Evolutionary conservation across 2,888 invertebrate genomes (phyloP).

Genomic region (Corbicula japonica): DNA sequence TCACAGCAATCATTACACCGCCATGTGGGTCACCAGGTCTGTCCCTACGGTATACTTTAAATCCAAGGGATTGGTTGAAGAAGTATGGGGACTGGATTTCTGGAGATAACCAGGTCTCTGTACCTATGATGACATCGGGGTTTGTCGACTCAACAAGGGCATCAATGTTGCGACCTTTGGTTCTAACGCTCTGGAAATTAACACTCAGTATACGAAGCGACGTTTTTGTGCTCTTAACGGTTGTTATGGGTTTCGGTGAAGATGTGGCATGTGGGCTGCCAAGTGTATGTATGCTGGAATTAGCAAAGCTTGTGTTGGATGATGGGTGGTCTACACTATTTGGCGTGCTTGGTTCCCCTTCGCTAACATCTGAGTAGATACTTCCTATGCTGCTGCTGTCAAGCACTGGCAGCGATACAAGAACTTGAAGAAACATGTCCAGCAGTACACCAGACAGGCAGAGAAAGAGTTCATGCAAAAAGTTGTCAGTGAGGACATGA

Average conservation of each 20-base stretch:
- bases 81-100: slow-evolving; percentile 1
- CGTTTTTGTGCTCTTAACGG: too few species aligned
- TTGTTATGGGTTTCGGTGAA: too few species aligned
- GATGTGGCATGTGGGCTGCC: too few species aligned
- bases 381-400: slow-evolving; percentile 20
- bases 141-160: slow-evolving; percentile 14
- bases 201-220: not conserved
- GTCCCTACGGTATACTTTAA: not conserved
- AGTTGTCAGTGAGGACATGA: too few species aligned
- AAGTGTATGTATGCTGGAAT: too few species aligned
- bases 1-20: slow-evolving; percentile 23
- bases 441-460: too few species aligned
- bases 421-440: too few species aligned
- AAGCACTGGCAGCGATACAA: too few species aligned
- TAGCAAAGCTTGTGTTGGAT: too few species aligned
- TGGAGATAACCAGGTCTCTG: too few species aligned
- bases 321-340: not conserved
- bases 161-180: slow-evolving; percentile 15
- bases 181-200: slow-evolving; percentile 1
- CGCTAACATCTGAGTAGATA: slow-evolving; percentile 13
- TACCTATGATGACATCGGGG: too few species aligned
- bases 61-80: not conserved
- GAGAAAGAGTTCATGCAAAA: too few species aligned
- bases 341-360: slow-evolving; percentile 7
- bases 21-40: slow-evolving; percentile 13